Percentiles rank a stretch among this genome's conserved stretches.
These are phyloP conservation scores for Gastracanthus pulcherrimus DNA, from an alignment of 2,888 invertebrate species.

Conservation along the genomic window DNA sequence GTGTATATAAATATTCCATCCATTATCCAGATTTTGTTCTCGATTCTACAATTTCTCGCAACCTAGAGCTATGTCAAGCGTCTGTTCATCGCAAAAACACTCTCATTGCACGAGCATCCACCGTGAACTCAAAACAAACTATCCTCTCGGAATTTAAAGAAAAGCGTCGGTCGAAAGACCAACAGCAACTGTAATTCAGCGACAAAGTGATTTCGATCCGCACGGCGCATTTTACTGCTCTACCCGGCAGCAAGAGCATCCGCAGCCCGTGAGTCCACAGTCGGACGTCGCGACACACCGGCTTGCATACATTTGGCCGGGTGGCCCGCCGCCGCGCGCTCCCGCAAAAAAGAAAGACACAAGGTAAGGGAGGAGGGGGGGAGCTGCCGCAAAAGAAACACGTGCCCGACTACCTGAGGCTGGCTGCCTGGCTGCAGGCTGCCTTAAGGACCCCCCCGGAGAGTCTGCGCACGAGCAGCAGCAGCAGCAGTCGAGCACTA, in stretches of 20 bases:
- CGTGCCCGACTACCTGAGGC: slow-evolving; percentile 39
- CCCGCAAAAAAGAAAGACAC: background rate
- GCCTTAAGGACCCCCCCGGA: slow-evolving; percentile 39
- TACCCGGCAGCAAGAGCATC: too few species aligned
- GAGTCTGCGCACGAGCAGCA: background rate
- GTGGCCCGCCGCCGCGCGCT: too few species aligned
- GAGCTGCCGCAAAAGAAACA: slow-evolving; percentile 39
- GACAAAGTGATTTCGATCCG: background rate
- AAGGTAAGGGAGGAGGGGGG: background rate
- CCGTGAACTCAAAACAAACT: background rate
- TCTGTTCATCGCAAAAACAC: too few species aligned
- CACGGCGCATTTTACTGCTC: too few species aligned
- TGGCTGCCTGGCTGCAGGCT: slow-evolving; percentile 5
- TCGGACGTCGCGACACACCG: background rate
- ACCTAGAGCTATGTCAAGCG: too few species aligned
- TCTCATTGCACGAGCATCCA: background rate
- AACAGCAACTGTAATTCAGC: background rate
- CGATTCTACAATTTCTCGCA: too few species aligned
- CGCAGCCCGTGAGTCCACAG: background rate
- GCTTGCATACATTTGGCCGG: background rate
- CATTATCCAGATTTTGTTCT: too few species aligned
- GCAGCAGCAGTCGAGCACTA: background rate
- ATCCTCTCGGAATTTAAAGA: too few species aligned
- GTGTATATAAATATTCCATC: too few species aligned
- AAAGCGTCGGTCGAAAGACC: too few species aligned